Conservation (phyloP, 1,140 invertebrate genomes). For the Cydia strobilella region DNA sequence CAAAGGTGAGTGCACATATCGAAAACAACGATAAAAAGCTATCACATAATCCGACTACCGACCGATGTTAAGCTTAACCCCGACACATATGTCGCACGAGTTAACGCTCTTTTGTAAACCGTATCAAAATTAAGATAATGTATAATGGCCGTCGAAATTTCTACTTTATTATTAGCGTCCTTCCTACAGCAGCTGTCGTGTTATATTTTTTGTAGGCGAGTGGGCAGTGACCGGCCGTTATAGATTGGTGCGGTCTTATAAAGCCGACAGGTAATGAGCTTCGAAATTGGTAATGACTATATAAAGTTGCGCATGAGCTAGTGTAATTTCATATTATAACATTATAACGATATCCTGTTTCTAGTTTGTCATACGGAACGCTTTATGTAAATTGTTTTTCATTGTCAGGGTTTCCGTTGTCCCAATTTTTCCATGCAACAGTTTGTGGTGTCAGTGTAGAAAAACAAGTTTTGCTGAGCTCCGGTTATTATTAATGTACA, state of each 20-base stretch:
- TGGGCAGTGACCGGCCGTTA: constrained; percentile 65
- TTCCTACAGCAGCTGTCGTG: constrained; percentile 62
- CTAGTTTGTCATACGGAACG: constrained; percentile 40
- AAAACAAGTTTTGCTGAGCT: constrained; percentile 25
- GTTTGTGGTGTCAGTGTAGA: constrained; percentile 29
- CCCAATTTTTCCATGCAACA: constrained; percentile 28
- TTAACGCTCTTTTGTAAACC: constrained; percentile 73
- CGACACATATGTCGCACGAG: constrained; percentile 66
- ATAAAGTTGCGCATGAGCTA: constrained; percentile 54
- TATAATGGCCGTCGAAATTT: constrained; percentile 66
- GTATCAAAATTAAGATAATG: constrained; percentile 78
- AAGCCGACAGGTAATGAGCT: constrained; percentile 59
- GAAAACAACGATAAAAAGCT: constrained; percentile 45
- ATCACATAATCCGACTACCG: constrained; percentile 45
- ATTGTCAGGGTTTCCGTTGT: constrained; percentile 50
- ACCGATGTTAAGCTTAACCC: constrained; percentile 42
- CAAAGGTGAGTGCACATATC: constrained; percentile 30
- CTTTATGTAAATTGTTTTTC: constrained; percentile 43
- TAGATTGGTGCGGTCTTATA: constrained; percentile 63
- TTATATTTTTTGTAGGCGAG: constrained; percentile 57
- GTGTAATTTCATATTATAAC: constrained; percentile 55
- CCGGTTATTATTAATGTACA: constrained; percentile 29
- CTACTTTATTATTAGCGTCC: constrained; percentile 67
- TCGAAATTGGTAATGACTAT: constrained; percentile 70
- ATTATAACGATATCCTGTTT: constrained; percentile 50